A percentile compares a stretch with the other conserved stretches of the same genome.
Conservation (phyloP, 2,888 invertebrate species). For the Leptopterna dolabrata region DNA sequence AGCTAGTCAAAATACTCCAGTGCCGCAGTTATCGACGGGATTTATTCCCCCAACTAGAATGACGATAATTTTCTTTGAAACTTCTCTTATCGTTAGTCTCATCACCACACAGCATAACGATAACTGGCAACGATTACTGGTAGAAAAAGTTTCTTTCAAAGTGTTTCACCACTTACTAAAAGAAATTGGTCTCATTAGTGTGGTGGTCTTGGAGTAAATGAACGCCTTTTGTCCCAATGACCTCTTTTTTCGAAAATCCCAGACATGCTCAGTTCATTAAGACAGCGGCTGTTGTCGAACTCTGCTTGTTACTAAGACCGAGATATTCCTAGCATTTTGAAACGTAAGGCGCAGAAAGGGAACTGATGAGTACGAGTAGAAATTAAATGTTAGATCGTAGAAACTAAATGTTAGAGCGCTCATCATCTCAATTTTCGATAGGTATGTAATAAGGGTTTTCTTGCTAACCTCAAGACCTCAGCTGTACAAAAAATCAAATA, state of each 20-base stretch:
- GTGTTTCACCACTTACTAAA: not conserved
- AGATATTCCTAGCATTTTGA: too few relatives aligned
- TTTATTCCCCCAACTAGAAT: not conserved
- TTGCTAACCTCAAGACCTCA: too few relatives aligned
- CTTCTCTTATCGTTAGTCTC: not conserved
- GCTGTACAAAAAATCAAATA: too few relatives aligned
- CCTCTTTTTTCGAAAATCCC: not conserved
- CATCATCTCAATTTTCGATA: too few relatives aligned
- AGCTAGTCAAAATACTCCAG: not conserved
- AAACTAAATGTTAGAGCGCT: too few relatives aligned
- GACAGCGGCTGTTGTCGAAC: too few relatives aligned
- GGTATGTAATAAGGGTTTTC: too few relatives aligned
- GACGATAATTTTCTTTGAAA: not conserved
- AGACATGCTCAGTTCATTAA: too few relatives aligned
- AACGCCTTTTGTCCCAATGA: not conserved
- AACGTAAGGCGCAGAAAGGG: too few relatives aligned
- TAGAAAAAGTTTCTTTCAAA: not conserved
- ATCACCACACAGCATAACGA: not conserved
- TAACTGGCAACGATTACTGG: not conserved
- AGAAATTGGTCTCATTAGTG: not conserved
- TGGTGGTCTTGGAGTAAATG: not conserved
- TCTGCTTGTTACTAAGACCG: too few relatives aligned
- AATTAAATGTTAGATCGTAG: too few relatives aligned
- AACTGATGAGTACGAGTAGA: too few relatives aligned
- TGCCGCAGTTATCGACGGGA: not conserved